phyloP scores from a whole-genome alignment of 2,797 vertebrate species.

The Rhinatrema bivittatum region DNA sequence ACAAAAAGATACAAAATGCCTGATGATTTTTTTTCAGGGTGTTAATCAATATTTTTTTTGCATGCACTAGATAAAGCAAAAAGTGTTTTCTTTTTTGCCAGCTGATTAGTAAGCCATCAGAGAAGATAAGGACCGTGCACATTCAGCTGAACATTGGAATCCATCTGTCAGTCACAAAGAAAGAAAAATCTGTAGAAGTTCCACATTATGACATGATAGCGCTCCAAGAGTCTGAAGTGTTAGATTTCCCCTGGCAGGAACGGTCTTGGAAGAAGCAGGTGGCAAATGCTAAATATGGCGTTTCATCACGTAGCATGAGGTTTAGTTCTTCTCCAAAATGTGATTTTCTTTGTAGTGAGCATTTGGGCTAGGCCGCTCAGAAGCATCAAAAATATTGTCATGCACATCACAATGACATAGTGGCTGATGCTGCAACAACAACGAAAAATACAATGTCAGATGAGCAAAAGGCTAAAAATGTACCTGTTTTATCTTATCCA shows the following conservation, averaged over 20 bases:
- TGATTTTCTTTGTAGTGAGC: conserved; percentile 74
- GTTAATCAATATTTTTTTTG: not conserved
- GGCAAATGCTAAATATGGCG: not conserved
- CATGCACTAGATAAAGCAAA: not conserved
- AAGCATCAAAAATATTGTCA: conserved; percentile 91
- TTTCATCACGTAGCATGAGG: conserved; percentile 66
- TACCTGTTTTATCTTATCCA: too few species aligned
- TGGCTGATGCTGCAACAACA: conserved; percentile 82
- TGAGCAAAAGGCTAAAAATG: not conserved
- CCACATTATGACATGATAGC: not conserved
- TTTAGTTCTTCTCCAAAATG: conserved; percentile 58
- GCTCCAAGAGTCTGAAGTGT: not conserved
- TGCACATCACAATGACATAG: conserved; percentile 93
- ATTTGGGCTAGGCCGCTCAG: conserved; percentile 80
- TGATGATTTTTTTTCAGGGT: conserved; percentile 1
- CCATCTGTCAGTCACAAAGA: too few species aligned
- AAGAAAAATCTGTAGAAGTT: not conserved
- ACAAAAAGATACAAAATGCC: not conserved
- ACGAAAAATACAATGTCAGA: conserved; percentile 7
- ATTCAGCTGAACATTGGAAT: too few species aligned
- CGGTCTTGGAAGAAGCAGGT: not conserved
- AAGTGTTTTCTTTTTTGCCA: conserved; percentile 18
- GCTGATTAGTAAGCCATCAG: not conserved
- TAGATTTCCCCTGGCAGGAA: conserved; percentile 3
- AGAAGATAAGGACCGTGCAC: too few species aligned